Percentiles rank a stretch among this genome's conserved stretches.
Conservation (phyloP, 1,140 invertebrate species). For the Sweltsa coloradensis region DNA sequence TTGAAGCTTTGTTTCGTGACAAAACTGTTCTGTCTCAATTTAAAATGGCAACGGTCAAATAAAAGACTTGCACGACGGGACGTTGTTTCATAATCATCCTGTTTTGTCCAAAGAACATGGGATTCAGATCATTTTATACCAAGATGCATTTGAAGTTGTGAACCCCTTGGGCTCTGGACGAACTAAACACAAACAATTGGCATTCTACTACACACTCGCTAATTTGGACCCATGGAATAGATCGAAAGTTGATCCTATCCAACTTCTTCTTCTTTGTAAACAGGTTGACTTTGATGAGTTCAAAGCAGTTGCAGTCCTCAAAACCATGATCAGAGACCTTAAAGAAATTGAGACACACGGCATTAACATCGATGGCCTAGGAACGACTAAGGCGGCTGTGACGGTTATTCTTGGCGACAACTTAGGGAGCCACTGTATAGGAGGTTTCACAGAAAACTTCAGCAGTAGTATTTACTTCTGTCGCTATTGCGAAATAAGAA, state of each 20-base stretch:
- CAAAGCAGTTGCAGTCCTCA: not conserved
- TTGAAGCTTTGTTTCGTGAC: slow-evolving; percentile 20
- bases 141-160: slow-evolving; percentile 26
- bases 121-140: slow-evolving; percentile 25
- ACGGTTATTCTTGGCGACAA: slow-evolving; percentile 3
- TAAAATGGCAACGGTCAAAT: slow-evolving; percentile 11
- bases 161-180: slow-evolving; percentile 24
- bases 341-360: not conserved
- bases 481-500: too few relatives aligned
- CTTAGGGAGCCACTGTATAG: slow-evolving; percentile 3
- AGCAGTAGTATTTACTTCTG: too few relatives aligned
- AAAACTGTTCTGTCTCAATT: slow-evolving; percentile 16
- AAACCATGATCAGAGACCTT: not conserved
- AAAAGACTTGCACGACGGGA: slow-evolving; percentile 23
- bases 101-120: slow-evolving; percentile 23
- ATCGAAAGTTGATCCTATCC: not conserved
- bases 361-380: not conserved
- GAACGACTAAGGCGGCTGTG: not conserved
- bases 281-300: slow-evolving; percentile 1
- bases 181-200: slow-evolving; percentile 26
- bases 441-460: slow-evolving; percentile 4
- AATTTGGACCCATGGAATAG: slow-evolving; percentile 15
- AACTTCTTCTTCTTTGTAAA: slow-evolving; percentile 6
- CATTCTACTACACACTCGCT: slow-evolving; percentile 25
- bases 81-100: slow-evolving; percentile 19